phyloP scores from a whole-genome alignment of 2,888 invertebrate genomes.

The Lydus trimaculatus region DNA sequence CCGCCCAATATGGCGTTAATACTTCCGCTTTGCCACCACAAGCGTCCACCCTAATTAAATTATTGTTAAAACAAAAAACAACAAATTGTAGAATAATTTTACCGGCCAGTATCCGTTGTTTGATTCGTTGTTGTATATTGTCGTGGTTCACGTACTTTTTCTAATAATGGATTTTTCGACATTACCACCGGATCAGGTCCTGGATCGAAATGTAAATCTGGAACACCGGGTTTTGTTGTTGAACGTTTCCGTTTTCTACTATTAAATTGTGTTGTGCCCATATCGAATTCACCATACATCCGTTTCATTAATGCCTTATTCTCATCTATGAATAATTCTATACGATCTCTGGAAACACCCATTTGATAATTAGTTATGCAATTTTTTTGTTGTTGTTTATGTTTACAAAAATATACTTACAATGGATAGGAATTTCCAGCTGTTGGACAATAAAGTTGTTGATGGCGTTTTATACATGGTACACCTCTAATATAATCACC shows the following conservation, averaged over 20 bases:
- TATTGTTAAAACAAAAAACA: background rate
- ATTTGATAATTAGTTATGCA: background rate
- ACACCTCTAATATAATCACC: conserved; percentile 89
- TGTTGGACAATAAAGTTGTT: conserved; percentile 90
- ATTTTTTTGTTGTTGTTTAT: conserved; percentile 11
- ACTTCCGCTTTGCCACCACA: conserved; percentile 93
- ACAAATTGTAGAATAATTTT: conserved; percentile 28
- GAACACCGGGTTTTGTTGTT: conserved; percentile 62
- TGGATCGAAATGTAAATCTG: conserved; percentile 66
- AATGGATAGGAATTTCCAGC: conserved; percentile 91
- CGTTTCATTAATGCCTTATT: conserved; percentile 92
- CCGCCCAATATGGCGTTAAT: conserved; percentile 93
- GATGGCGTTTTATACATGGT: conserved; percentile 88
- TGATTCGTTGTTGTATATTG: conserved; percentile 64
- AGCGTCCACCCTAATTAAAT: conserved; percentile 74
- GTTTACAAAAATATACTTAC: conserved; percentile 67
- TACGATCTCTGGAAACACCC: conserved; percentile 76
- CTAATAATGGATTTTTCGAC: conserved; percentile 9
- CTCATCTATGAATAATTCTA: conserved; percentile 91
- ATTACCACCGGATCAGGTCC: conserved; percentile 57
- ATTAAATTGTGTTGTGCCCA: conserved; percentile 57
- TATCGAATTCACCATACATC: conserved; percentile 91
- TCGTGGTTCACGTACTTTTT: conserved; percentile 62
- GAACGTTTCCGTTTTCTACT: conserved; percentile 45
- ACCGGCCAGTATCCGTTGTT: conserved; percentile 65